These are phyloP conservation scores for Drosophila anomelani DNA, from an alignment of 2,888 invertebrate genomes.

Conservation along the genomic window DNA sequence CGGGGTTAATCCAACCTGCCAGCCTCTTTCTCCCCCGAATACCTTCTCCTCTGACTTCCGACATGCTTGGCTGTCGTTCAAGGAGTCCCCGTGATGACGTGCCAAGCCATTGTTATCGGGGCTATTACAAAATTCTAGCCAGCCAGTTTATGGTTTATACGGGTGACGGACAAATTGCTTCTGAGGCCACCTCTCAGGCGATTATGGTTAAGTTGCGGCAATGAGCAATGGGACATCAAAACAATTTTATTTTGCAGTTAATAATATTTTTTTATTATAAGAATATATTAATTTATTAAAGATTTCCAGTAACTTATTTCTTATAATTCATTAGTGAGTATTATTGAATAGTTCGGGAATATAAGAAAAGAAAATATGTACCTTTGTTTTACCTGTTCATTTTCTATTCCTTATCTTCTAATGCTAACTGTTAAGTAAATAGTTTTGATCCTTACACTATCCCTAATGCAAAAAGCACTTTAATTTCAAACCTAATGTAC, in stretches of 20 bases:
- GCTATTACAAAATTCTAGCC: conserved; percentile 63
- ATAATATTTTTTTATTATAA: background rate
- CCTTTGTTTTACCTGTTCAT: no score
- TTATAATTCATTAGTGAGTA: background rate
- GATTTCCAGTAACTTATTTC: background rate
- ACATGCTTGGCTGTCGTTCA: conserved; percentile 36
- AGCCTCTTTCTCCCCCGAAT: background rate
- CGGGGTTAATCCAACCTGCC: conserved; percentile 43
- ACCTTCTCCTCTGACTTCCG: background rate
- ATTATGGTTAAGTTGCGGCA: background rate
- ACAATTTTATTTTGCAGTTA: background rate
- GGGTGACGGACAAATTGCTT: conserved; percentile 55
- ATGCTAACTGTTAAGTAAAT: background rate
- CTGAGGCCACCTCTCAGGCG: conserved; percentile 22
- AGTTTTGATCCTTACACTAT: no score
- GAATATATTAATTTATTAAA: no score
- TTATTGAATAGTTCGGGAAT: background rate
- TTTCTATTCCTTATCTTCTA: background rate
- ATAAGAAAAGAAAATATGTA: background rate
- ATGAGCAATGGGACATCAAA: background rate
- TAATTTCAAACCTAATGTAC: background rate
- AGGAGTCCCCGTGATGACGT: conserved; percentile 40
- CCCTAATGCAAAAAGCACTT: background rate
- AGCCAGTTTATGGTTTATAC: conserved; percentile 38
- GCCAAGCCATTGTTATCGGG: conserved; percentile 59